Evolutionary conservation across 1,140 invertebrate species (phyloP), one percentile per base, ranked within the genome.

Genomic region (Apis dorsata): DNA sequence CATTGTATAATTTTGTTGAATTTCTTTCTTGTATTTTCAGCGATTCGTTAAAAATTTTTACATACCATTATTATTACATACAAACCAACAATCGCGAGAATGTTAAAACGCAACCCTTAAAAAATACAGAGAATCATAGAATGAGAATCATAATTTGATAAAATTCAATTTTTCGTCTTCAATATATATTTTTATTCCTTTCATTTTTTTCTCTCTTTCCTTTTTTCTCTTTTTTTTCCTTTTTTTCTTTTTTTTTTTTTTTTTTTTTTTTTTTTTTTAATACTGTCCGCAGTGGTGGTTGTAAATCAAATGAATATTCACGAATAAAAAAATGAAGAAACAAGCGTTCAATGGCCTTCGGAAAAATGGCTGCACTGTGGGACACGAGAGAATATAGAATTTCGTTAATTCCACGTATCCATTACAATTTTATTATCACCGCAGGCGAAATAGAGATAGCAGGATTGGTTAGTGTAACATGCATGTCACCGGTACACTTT

Each of bases 391-490:
- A 66, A 65, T 53, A 65, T 55, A 49, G n/a, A 76, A 77, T 55
- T 66, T 49, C 17, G 7, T 76, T 21, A 77, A 77, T 57, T 77
- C n/a, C 28, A 21, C 21, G 34, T 57, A 68, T 57, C 51, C 28
- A 57, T 57, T 57, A 34, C 24, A 19, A 44, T 66, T 77, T 77
- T 66, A 68, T 77, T 77, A 55, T 62, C 74, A 4, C 9, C 49
- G 49, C 5, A 24, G 17, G 59, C 17, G 34, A 49, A 74, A 62
- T 74, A 24, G 12, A 49, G 57, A 74, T 49, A 74, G 34, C 11
- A 51, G 62, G 7, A 3, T 60, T 21, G 59, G 24, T 62, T 57
- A 17, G 57, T 57, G 15, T 8, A 44, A 44, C 34, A 7, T 44
- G 34, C 34, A 19, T 17, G 57, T 57, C 57, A 57, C 2, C 15